Conservation (phyloP, 2,888 invertebrate genomes). For the Lobophora halterata region DNA sequence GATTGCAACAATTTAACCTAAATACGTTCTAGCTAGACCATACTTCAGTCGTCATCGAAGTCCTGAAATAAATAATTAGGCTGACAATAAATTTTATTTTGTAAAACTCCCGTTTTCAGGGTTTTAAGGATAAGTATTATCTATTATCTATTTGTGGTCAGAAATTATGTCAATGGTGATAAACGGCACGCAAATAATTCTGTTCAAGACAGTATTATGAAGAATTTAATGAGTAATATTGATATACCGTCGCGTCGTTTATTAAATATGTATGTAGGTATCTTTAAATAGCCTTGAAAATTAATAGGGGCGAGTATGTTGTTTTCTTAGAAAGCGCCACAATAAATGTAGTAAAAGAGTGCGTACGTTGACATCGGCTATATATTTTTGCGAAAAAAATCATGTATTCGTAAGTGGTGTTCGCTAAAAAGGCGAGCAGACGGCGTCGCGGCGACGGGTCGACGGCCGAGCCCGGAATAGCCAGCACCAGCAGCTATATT, state of each 20-base stretch:
- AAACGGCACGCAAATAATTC: conserved; percentile 30
- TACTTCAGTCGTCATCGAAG: no score
- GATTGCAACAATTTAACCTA: no score
- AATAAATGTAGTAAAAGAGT: conserved; percentile 49
- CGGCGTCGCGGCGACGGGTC: conserved; percentile 80
- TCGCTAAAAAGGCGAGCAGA: conserved; percentile 78
- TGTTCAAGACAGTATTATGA: conserved; percentile 31
- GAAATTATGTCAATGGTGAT: conserved; percentile 28
- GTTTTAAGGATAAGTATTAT: no score
- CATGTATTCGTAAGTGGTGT: conserved; percentile 66
- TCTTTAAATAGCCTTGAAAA: conserved; percentile 30
- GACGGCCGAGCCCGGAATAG: conserved; percentile 79
- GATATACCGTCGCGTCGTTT: conserved; percentile 23
- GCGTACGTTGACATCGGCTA: conserved; percentile 65
- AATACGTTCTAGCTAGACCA: no score
- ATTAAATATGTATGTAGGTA: conserved; percentile 20
- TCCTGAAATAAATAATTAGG: no score
- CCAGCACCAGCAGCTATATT: conserved; percentile 77
- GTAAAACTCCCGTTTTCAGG: no score
- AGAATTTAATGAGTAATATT: conserved; percentile 28
- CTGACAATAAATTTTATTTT: no score
- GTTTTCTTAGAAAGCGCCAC: conserved; percentile 46
- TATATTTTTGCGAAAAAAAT: conserved; percentile 73
- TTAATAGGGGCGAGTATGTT: conserved; percentile 41
- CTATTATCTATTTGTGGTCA: no score